A percentile compares a stretch with the other conserved stretches of the same genome.
phyloP scores from a whole-genome alignment of 2,888 invertebrate species.

The Coleophora flavipennella region DNA sequence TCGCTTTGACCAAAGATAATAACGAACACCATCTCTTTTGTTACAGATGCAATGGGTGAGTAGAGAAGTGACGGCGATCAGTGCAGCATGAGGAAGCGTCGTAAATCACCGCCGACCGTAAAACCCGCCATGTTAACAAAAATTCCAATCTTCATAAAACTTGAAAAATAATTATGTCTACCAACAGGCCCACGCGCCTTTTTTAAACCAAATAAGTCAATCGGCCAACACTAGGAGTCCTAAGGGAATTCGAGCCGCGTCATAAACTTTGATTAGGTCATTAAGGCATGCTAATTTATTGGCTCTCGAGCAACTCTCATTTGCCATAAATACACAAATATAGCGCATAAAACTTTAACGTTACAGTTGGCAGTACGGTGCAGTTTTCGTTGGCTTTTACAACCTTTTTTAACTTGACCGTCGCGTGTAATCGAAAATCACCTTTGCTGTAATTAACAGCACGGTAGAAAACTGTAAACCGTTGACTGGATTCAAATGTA shows the following conservation, averaged over 20 bases:
- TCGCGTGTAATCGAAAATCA: slow-evolving; percentile 58
- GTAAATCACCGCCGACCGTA: slow-evolving; percentile 52
- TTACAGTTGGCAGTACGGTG: slow-evolving; percentile 31
- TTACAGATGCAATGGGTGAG: slow-evolving; percentile 89
- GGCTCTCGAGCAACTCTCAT: slow-evolving; percentile 57
- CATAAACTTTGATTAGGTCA: slow-evolving; percentile 73
- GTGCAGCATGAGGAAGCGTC: slow-evolving; percentile 36
- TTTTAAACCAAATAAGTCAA: slow-evolving; percentile 63
- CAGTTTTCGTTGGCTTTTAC: slow-evolving; percentile 27
- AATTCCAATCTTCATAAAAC: slow-evolving; percentile 72
- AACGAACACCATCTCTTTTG: slow-evolving; percentile 55
- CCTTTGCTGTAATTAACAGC: slow-evolving; percentile 48
- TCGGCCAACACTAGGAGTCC: slow-evolving; percentile 69
- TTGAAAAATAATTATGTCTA: slow-evolving; percentile 58
- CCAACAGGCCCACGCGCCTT: slow-evolving; percentile 19
- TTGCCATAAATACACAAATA: slow-evolving; percentile 49
- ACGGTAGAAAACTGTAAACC: slow-evolving; percentile 17
- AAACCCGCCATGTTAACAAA: slow-evolving; percentile 54
- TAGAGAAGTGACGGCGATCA: slow-evolving; percentile 26
- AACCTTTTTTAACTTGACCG: slow-evolving; percentile 33
- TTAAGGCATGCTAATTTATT: slow-evolving; percentile 72
- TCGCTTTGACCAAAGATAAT: slow-evolving; percentile 7
- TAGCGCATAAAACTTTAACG: slow-evolving; percentile 36
- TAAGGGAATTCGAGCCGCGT: slow-evolving; percentile 63
- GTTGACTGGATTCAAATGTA: background rate